Evolutionary conservation across 2,113 vertebrate species (phyloP).

Genomic region (Pavo muticus): DNA sequence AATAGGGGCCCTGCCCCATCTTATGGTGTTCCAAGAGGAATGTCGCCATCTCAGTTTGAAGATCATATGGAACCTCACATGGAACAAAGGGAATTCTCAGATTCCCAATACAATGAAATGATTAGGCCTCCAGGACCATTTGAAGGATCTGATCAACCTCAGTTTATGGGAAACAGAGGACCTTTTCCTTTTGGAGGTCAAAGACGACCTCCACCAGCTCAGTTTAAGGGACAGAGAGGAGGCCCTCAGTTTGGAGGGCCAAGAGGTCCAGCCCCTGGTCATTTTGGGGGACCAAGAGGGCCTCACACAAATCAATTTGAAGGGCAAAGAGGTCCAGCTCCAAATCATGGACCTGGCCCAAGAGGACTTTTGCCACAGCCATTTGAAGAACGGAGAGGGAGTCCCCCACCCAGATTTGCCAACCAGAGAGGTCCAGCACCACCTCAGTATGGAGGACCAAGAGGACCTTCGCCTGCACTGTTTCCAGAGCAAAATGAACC

Average conservation of each 20-base stretch:
- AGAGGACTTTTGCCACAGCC: constrained; percentile 72
- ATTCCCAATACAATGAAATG: constrained; percentile 82
- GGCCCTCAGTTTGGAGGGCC: constrained; percentile 86
- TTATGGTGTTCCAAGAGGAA: constrained; percentile 83
- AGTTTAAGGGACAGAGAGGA: constrained; percentile 77
- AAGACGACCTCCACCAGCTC: constrained; percentile 74
- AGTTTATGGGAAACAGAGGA: constrained; percentile 80
- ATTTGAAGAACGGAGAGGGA: constrained; percentile 84
- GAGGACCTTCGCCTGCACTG: constrained; percentile 56
- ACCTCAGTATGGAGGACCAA: constrained; percentile 72
- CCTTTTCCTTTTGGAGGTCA: constrained; percentile 75
- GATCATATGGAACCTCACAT: constrained; percentile 79
- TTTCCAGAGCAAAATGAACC: constrained; percentile 75
- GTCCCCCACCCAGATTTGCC: constrained; percentile 72
- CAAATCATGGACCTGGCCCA: constrained; percentile 76
- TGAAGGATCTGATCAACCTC: constrained; percentile 74
- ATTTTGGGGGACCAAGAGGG: constrained; percentile 87
- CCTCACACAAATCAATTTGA: constrained; percentile 76
- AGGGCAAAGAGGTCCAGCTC: constrained; percentile 71
- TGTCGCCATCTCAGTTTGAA: constrained; percentile 82
- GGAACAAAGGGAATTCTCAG: constrained; percentile 80
- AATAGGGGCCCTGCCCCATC: constrained; percentile 82
- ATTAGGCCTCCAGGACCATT: constrained; percentile 76
- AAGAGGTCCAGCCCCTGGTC: constrained; percentile 77
- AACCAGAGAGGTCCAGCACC: constrained; percentile 75